Conservation (phyloP, 2,113 vertebrate genomes). For the Pimephales promelas region DNA sequence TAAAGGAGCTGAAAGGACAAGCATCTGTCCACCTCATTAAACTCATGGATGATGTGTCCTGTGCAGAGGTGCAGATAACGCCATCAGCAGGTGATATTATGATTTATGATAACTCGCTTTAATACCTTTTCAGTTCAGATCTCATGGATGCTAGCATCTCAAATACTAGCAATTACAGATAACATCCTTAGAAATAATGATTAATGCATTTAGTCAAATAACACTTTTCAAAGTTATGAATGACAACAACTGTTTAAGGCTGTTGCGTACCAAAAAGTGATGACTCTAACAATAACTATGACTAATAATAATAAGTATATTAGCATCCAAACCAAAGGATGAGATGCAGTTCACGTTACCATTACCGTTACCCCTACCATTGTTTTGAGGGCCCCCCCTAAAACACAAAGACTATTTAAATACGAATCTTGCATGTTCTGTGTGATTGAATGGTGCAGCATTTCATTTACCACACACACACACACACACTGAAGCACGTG, state of each 20-base stretch:
- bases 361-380: too few relatives aligned
- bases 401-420: too few relatives aligned
- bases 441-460: too few relatives aligned
- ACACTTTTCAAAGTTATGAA: background rate
- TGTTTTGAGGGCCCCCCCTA: too few relatives aligned
- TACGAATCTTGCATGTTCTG: too few relatives aligned
- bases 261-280: background rate
- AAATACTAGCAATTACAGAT: background rate
- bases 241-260: background rate
- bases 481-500: too few relatives aligned
- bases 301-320: background rate
- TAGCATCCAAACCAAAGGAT: background rate
- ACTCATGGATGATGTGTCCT: background rate
- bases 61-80: slow-evolving; percentile 17
- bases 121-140: background rate
- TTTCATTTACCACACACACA: too few relatives aligned
- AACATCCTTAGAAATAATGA: background rate
- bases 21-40: background rate
- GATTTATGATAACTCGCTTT: background rate
- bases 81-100: slow-evolving; percentile 55
- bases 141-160: background rate
- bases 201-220: background rate
- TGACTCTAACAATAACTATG: background rate
- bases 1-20: background rate
- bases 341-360: too few relatives aligned